Percentiles rank a stretch among this genome's conserved stretches.
Conservation (phyloP, 2,797 vertebrate genomes). For the Podargus strigoides region DNA sequence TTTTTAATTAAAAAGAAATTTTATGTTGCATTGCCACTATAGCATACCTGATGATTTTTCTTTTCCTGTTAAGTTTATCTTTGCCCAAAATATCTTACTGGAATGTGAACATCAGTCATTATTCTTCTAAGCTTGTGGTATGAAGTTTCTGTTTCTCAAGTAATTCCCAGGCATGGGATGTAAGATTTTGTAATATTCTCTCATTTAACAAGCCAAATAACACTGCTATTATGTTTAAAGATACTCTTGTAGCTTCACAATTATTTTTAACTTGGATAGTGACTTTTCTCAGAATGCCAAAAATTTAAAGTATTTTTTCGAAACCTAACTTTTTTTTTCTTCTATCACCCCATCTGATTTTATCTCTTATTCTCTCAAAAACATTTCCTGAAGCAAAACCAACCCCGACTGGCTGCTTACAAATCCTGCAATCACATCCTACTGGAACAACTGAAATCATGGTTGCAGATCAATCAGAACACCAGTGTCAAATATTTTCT, state of each 20-base stretch:
- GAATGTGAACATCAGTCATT: not conserved
- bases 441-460: not conserved
- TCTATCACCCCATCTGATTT: not conserved
- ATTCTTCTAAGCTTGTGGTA: not conserved
- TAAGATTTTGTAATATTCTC: not conserved
- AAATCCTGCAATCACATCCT: not conserved
- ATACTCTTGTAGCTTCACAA: not conserved
- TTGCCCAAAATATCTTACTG: not conserved
- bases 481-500: not conserved
- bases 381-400: not conserved
- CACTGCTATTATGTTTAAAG: not conserved
- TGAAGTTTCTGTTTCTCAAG: not conserved
- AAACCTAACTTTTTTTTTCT: not conserved
- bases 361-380: not conserved
- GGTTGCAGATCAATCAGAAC: not conserved
- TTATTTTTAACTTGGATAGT: not conserved
- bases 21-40: not conserved
- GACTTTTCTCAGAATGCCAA: not conserved
- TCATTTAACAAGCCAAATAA: not conserved
- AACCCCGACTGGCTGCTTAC: not conserved
- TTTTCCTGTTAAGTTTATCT: not conserved
- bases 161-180: not conserved
- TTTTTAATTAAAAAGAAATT: not conserved
- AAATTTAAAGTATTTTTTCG: not conserved
- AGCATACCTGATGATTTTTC: not conserved